Evolutionary conservation across 2,888 invertebrate genomes (phyloP), one percentile per base, ranked within the genome.

Genomic region (Calephelis perditalis): DNA sequence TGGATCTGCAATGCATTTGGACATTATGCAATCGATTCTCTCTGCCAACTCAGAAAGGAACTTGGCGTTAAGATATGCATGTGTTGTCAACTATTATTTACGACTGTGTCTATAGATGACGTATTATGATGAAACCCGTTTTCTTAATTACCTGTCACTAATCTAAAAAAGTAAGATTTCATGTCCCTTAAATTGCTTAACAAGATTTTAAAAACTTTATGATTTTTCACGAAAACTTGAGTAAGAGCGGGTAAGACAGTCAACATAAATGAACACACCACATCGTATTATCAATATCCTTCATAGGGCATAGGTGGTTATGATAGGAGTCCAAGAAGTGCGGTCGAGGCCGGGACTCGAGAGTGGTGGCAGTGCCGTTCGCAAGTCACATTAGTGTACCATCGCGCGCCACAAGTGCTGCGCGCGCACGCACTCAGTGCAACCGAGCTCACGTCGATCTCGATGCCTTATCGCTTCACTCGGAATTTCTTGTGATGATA

Each of bases 391-490:
- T 71, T 89, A 90, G 89, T 89, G 68, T 79, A 82, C 80, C 82
- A 78, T 81, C 85, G 86, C 84, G 79, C 88, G 87, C 77, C 82
- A 76, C 77, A 75, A 82, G 82, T 81, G 83, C 75, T 83, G 89
- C 87, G 87, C 87, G 87, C 88, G 88, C 81, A 78, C 86, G 85
- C 84, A 70, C 66, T 64, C 67, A 59, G 64, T 68, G 70, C 70
- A 70, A 63, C 62, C 67, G 63, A 74, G 77, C 73, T 73, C 79
- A 79, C 78, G 78, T 70, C 74, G 73, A 70, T 67, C 71, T 75
- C 75, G 73, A 72, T 74, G 77, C 71, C 78, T 78, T 84, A 86
- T 83, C 84, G 83, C 80, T 77, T 77, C 76, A 73, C 71, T 72
- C 76, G 68, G 70, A 75, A 78, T 77, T 75, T 72, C 71, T 74